Percentiles rank a stretch among this genome's conserved stretches.
phyloP scores from a whole-genome alignment of 1,140 invertebrate genomes.

The Tribolium castaneum region DNA sequence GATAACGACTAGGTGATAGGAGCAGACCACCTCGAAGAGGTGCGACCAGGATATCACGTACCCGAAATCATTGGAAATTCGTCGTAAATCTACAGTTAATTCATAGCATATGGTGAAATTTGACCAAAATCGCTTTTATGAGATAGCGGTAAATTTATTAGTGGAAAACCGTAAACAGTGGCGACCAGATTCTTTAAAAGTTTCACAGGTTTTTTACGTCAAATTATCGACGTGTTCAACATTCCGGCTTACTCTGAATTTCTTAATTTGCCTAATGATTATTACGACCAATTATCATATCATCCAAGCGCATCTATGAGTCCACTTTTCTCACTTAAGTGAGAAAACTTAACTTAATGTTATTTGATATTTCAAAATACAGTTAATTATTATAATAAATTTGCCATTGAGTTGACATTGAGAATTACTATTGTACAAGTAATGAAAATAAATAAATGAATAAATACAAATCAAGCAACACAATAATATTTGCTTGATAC shows the following conservation, averaged over 20 bases:
- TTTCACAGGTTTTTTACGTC: background rate
- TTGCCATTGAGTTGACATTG: too few species aligned
- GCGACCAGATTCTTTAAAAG: background rate
- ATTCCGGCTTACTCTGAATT: background rate
- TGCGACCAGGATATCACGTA: slow-evolving; percentile 24
- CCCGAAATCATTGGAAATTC: slow-evolving; percentile 1
- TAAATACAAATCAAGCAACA: too few species aligned
- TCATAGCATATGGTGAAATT: slow-evolving; percentile 29
- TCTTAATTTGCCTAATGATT: background rate
- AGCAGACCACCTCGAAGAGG: slow-evolving; percentile 20
- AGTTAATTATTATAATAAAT: too few species aligned
- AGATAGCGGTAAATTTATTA: slow-evolving; percentile 23
- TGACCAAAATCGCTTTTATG: slow-evolving; percentile 27
- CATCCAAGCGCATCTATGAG: background rate
- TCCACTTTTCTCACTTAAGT: background rate
- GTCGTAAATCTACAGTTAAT: slow-evolving; percentile 23
- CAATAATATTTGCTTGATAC: too few species aligned
- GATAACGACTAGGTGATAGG: slow-evolving; percentile 15
- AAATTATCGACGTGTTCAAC: background rate
- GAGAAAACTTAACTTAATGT: too few species aligned
- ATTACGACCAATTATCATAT: background rate
- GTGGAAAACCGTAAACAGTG: background rate
- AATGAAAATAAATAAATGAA: too few species aligned
- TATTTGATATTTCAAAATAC: too few species aligned
- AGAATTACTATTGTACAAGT: too few species aligned